phyloP scores from a whole-genome alignment of 1,140 invertebrate species.

The Drosophila nebulosa region DNA sequence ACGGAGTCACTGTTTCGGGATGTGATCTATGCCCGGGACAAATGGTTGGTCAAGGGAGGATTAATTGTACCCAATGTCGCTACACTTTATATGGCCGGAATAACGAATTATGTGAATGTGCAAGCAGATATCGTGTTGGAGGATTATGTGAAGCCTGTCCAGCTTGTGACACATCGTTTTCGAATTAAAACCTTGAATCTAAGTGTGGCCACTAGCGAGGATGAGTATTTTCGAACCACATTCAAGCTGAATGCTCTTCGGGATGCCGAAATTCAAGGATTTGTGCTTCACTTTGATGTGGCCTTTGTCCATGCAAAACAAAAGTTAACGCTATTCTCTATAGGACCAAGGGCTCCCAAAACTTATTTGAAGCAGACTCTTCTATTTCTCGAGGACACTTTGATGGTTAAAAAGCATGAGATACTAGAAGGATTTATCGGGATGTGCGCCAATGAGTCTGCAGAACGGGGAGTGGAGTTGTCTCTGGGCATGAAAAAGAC shows the following conservation, averaged over 20 bases:
- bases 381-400: background rate
- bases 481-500: slow-evolving; percentile 2
- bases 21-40: slow-evolving; percentile 45
- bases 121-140: slow-evolving; percentile 8
- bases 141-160: slow-evolving; percentile 23
- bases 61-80: slow-evolving; percentile 44
- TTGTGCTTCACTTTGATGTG: slow-evolving; percentile 31
- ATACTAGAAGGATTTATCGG: slow-evolving; percentile 27
- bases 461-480: slow-evolving; percentile 30
- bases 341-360: slow-evolving; percentile 10
- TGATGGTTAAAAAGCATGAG: background rate
- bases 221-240: background rate
- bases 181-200: slow-evolving; percentile 20
- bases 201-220: background rate
- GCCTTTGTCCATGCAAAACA: background rate
- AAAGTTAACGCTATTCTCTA: slow-evolving; percentile 25
- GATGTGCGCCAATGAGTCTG: slow-evolving; percentile 1
- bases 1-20: slow-evolving; percentile 42
- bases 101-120: background rate
- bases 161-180: slow-evolving; percentile 28
- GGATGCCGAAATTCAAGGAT: slow-evolving; percentile 5
- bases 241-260: slow-evolving; percentile 8
- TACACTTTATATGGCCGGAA: slow-evolving; percentile 28
- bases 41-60: slow-evolving; percentile 37
- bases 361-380: slow-evolving; percentile 43